Conservation (phyloP, 2,888 invertebrate species). For the Sphaeridia pumilis region DNA sequence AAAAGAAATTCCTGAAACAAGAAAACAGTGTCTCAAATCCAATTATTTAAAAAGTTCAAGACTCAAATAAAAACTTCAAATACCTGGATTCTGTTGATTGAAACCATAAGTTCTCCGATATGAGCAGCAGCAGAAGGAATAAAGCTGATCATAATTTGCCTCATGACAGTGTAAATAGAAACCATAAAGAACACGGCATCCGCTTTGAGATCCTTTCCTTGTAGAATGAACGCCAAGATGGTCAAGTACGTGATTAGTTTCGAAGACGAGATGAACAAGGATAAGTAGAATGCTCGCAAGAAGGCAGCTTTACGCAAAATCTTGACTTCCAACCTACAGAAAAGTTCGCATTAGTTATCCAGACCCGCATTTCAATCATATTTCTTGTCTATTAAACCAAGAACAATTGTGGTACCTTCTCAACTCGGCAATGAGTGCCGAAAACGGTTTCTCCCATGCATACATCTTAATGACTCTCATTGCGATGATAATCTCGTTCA, state of each 20-base stretch:
- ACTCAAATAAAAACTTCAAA: not conserved
- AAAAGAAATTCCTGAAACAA: constrained; percentile 16
- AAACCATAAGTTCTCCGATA: constrained; percentile 65
- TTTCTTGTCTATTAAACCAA: not conserved
- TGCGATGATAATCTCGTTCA: constrained; percentile 88
- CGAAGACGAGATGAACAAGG: constrained; percentile 59
- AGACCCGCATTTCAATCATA: not conserved
- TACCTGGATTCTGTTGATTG: constrained; percentile 56
- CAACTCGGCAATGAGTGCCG: constrained; percentile 1
- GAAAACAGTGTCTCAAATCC: not conserved
- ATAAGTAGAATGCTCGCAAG: constrained; percentile 52
- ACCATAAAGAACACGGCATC: constrained; percentile 71
- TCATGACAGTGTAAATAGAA: constrained; percentile 76
- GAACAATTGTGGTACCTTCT: constrained; percentile 5
- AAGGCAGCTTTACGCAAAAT: constrained; percentile 52
- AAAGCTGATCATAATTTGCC: constrained; percentile 74
- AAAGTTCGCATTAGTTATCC: not conserved
- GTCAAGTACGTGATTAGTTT: constrained; percentile 71
- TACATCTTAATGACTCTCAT: constrained; percentile 74
- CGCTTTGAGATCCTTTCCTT: constrained; percentile 52
- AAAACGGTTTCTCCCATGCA: constrained; percentile 44
- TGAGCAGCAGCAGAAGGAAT: constrained; percentile 75
- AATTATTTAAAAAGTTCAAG: not conserved
- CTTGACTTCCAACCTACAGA: constrained; percentile 54
- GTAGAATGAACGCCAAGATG: constrained; percentile 56